Evolutionary conservation across 30 jellyfish, hydroid and myxozoan species (phyloP), one percentile per base, ranked within the genome.

Genomic region (Cassiopea andromeda): DNA sequence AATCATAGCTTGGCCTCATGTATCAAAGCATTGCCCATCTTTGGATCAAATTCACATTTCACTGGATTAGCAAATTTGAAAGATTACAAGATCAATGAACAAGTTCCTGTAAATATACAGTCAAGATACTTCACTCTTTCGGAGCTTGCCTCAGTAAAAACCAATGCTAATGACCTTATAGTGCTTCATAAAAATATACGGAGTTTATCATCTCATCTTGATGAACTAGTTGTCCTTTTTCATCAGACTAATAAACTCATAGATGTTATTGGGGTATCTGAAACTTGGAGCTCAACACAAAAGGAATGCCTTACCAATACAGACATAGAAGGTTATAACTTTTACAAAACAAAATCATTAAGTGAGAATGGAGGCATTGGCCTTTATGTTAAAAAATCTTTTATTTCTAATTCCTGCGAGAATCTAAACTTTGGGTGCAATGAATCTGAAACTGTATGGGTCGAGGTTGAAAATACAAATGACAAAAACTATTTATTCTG

Each of bases 311-410:
- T 47, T n/a, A 16, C 91, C 66, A 83, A 69, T 83, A 85, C 67
- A 64, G 91, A 83, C 8, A 83, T 83, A n/a, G 48, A 85, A 64
- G 91, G 91, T 68, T 83, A 50, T 46, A 66, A 66, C 38, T 46
- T 83, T 75, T 83, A n/a, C 43, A 83, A 44, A 47, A 83, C 85
- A 64, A 1, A 15, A 68, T 83, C 91, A 6, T 68, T 46, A 17
- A 83, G 80, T 48, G 85, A 83, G 85, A 83, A 69, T 83, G 91
- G 91, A 64, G 91, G 91, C 67, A 85, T 83, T 68, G 85, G 91
- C 3, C 49, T 83, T 73, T 71, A 50, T 54, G 59, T 69, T 17
- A 27, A 68, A 69, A 19, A 66, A 12, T 83, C 91, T 17, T 68
- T 83, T 67, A 48, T 68, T 47, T 83, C 84, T 83, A 83, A 83